These are phyloP conservation scores for Troides helena DNA, from an alignment of 2,888 invertebrate species.

Conservation along the genomic window DNA sequence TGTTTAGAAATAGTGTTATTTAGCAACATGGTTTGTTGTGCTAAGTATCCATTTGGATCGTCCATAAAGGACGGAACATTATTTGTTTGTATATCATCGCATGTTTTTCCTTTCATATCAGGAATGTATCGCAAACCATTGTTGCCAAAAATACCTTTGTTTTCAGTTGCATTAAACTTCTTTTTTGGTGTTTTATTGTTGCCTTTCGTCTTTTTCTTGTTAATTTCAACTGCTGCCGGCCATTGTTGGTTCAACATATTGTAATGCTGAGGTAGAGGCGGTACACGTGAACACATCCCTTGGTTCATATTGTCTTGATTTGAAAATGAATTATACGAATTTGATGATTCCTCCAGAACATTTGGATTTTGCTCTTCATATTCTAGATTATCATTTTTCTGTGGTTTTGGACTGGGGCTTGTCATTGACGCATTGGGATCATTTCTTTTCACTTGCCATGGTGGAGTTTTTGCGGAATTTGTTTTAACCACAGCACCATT, in stretches of 20 bases:
- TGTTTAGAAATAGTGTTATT: slow-evolving; percentile 90
- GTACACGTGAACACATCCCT: slow-evolving; percentile 84
- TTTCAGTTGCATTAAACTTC: slow-evolving; percentile 57
- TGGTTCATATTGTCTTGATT: slow-evolving; percentile 65
- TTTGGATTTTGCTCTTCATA: slow-evolving; percentile 63
- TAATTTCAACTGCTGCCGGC: slow-evolving; percentile 58
- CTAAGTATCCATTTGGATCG: slow-evolving; percentile 93
- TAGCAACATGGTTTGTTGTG: slow-evolving; percentile 92
- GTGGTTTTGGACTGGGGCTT: slow-evolving; percentile 60
- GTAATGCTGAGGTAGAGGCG: slow-evolving; percentile 85
- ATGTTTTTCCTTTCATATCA: slow-evolving; percentile 65
- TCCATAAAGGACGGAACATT: slow-evolving; percentile 92
- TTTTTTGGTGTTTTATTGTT: slow-evolving; percentile 77
- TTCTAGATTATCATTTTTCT: slow-evolving; percentile 60
- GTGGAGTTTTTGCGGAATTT: slow-evolving; percentile 78
- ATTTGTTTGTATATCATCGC: slow-evolving; percentile 72
- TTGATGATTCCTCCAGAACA: slow-evolving; percentile 61
- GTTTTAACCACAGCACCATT: slow-evolving; percentile 75
- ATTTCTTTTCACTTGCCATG: slow-evolving; percentile 79
- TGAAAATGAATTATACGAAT: slow-evolving; percentile 56
- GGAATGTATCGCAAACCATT: slow-evolving; percentile 62
- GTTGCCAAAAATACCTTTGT: slow-evolving; percentile 55
- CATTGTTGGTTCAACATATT: slow-evolving; percentile 72
- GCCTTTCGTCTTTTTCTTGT: slow-evolving; percentile 80
- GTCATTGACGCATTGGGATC: slow-evolving; percentile 51